A percentile compares a stretch with the other conserved stretches of the same genome.
phyloP scores from a whole-genome alignment of 2,888 invertebrate species.

The Notodonta dromedarius region DNA sequence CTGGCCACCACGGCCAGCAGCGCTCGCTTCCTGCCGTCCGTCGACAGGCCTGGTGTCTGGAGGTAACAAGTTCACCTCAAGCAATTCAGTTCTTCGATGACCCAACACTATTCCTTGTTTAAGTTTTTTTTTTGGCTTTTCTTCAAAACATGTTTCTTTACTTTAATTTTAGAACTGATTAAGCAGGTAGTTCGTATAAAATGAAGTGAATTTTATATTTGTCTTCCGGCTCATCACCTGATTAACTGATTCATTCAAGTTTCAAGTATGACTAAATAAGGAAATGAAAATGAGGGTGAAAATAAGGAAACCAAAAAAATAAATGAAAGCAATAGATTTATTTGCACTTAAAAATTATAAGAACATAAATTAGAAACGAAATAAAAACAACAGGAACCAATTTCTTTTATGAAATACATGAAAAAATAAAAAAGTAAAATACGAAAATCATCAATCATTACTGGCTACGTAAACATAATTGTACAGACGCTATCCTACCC shows the following conservation, averaged over 20 bases:
- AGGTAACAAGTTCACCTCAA: slow-evolving; percentile 11
- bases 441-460: slow-evolving; percentile 37
- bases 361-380: slow-evolving; percentile 80
- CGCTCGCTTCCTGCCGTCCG: slow-evolving; percentile 87
- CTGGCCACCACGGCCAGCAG: slow-evolving; percentile 90
- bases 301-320: slow-evolving; percentile 55
- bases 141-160: too few species aligned
- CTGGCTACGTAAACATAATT: slow-evolving; percentile 54
- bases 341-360: slow-evolving; percentile 72
- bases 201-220: too few species aligned
- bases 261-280: neutral
- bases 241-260: too few species aligned
- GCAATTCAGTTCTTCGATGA: neutral
- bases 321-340: slow-evolving; percentile 80
- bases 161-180: too few species aligned
- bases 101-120: too few species aligned
- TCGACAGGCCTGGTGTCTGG: slow-evolving; percentile 75
- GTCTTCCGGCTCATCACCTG: too few species aligned
- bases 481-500: slow-evolving; percentile 41
- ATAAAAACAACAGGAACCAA: slow-evolving; percentile 84
- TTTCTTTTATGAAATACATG: slow-evolving; percentile 42
- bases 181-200: too few species aligned
- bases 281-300: slow-evolving; percentile 19
- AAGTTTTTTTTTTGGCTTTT: too few species aligned
- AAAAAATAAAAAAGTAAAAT: slow-evolving; percentile 52